These are phyloP conservation scores for Catocala fraxini DNA, from an alignment of 2,888 invertebrate species.

Conservation along the genomic window DNA sequence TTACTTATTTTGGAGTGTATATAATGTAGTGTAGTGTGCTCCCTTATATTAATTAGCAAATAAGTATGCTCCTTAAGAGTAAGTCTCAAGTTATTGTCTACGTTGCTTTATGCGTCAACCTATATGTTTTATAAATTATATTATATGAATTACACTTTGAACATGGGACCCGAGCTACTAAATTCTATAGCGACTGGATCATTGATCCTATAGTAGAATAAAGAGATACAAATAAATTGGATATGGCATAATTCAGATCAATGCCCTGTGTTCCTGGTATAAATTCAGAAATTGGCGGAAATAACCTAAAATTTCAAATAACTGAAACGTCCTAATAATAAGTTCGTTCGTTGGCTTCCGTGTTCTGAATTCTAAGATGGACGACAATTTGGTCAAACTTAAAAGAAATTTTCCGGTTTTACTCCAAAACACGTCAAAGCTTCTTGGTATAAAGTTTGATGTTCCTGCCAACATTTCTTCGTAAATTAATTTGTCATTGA, in stretches of 20 bases:
- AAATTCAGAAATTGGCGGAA: constrained; percentile 62
- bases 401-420: constrained; percentile 16
- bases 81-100: too few relatives aligned
- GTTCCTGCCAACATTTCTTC: constrained; percentile 27
- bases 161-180: too few relatives aligned
- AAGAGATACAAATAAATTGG: constrained; percentile 2
- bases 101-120: too few relatives aligned
- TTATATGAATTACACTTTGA: too few relatives aligned
- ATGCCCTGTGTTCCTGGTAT: constrained; percentile 61
- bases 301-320: constrained; percentile 58
- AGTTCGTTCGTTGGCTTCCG: constrained; percentile 53
- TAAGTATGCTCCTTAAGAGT: too few relatives aligned
- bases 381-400: constrained; percentile 28
- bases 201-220: not conserved
- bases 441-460: constrained; percentile 24
- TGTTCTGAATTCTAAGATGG: constrained; percentile 42
- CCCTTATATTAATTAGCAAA: too few relatives aligned
- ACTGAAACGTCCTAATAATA: constrained; percentile 28
- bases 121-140: too few relatives aligned
- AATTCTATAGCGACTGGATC: not conserved
- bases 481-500: constrained; percentile 8
- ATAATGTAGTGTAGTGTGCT: too few relatives aligned
- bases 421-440: constrained; percentile 17
- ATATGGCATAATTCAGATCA: constrained; percentile 15
- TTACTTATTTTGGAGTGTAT: too few relatives aligned